Evolutionary conservation across 2,888 invertebrate genomes (phyloP).

Genomic region (Allolobophora icterica): DNA sequence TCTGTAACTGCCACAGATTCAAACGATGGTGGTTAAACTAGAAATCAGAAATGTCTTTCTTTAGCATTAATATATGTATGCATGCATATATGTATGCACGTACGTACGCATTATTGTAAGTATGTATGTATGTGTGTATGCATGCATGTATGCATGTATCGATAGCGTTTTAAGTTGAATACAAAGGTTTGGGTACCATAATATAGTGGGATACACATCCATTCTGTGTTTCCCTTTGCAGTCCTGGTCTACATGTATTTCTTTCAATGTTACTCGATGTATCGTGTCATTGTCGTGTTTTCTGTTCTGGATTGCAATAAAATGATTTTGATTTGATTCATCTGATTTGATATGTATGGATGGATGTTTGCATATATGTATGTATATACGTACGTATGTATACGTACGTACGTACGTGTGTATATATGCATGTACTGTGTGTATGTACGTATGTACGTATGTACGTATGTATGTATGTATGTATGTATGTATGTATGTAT

Average conservation of each 20-base stretch:
- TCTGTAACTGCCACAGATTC: neutral
- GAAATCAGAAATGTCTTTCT: neutral
- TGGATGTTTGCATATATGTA: neutral
- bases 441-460: neutral
- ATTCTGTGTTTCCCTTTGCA: too few species aligned
- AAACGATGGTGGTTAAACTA: neutral
- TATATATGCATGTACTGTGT: neutral
- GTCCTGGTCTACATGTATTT: too few species aligned
- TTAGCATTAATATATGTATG: neutral
- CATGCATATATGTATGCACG: neutral
- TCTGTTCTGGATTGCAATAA: too few species aligned
- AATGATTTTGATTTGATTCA: too few species aligned
- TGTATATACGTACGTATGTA: neutral
- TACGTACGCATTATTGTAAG: neutral
- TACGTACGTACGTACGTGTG: too few species aligned
- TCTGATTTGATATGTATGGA: too few species aligned
- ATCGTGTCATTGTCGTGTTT: too few species aligned
- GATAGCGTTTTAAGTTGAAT: neutral
- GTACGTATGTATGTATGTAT: neutral
- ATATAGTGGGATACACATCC: too few species aligned
- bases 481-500: neutral
- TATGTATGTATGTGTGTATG: neutral
- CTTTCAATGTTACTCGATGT: too few species aligned
- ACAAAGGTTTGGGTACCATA: too few species aligned
- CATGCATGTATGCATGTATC: neutral